Conservation (phyloP, 64 coral and sea anemone species). For the Dendronephthya gigantea region DNA sequence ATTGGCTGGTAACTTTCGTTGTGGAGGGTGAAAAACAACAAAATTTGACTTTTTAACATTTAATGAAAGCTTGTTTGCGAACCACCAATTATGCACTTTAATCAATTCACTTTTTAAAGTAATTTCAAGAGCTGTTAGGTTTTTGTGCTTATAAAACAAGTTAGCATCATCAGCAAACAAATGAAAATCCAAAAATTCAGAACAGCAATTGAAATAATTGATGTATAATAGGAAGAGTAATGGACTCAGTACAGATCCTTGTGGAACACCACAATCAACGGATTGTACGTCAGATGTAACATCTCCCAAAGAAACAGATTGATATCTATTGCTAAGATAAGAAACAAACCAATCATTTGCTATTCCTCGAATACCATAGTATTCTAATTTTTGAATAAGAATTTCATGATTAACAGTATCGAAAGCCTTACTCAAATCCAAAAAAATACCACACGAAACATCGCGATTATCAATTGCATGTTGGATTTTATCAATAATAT, state of each 20-base stretch:
- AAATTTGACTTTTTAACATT: conserved; percentile 41
- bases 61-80: conserved; percentile 14
- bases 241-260: conserved; percentile 11
- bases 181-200: conserved; percentile 16
- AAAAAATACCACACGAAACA: conserved; percentile 26
- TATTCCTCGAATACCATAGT: conserved; percentile 30
- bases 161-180: conserved; percentile 22
- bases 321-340: conserved; percentile 31
- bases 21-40: conserved; percentile 28
- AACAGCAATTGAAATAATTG: conserved; percentile 20
- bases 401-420: conserved; percentile 14
- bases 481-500: conserved; percentile 24
- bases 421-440: conserved; percentile 21
- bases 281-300: conserved; percentile 14
- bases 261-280: conserved; percentile 9
- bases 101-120: conserved; percentile 9
- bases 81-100: conserved; percentile 23
- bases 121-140: neutral
- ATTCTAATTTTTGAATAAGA: conserved; percentile 19
- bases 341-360: conserved; percentile 27
- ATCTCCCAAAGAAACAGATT: conserved; percentile 5
- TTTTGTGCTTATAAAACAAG: conserved; percentile 14
- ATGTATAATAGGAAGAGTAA: conserved; percentile 6
- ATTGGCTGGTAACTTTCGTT: neutral
- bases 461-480: neutral